Evolutionary conservation across 2,888 invertebrate genomes (phyloP), one percentile per base, ranked within the genome.

Genomic region (Phrixothrix hirtus): DNA sequence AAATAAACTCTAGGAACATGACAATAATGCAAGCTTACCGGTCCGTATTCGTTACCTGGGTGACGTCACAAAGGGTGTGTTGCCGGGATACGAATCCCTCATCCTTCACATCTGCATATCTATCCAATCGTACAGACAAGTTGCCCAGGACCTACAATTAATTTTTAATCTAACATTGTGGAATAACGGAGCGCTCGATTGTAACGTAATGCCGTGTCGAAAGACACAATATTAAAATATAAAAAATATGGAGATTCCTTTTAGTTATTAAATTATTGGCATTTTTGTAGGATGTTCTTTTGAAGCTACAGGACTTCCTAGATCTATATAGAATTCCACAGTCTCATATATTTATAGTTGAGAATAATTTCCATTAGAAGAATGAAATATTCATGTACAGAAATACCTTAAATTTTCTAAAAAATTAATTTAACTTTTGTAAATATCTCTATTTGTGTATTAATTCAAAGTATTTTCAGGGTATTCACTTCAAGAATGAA

Each of bases 21-120:
- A 55, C 49, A 55, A 55, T 55, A 51, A 42, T 55, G 48, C 51
- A 48, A 53, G 59, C 59, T 62, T 60, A 61, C 60, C 58, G 58
- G 58, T 44, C 57, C 59, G 57, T 55, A 59, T 60, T 65, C 64
- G 75, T 74, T 73, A 73, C 75, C 74, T 71, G 71, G 74, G 74
- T 72, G 72, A 74, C 71, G 71, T 73, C 73, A 73, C 72, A 73
- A 68, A 72, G 72, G 70, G 68, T 67, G 67, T 72, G 75, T 75
- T 74, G 73, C 75, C 64, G 67, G 70, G 75, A 67, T 67, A 75
- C 75, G 66, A 51, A 47, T 56, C 56, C 51, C 56, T 55, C 55
- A 55, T 55, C 49, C 42, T 55, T 55, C 44, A 49, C 43, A 55
- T 49, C 55, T 55, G 55, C 55, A 55, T 55, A 56, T 52, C 51